Base-by-base conservation (phyloP, 2,113 vertebrate species). In the Cyanocitta stelleri region DNA sequence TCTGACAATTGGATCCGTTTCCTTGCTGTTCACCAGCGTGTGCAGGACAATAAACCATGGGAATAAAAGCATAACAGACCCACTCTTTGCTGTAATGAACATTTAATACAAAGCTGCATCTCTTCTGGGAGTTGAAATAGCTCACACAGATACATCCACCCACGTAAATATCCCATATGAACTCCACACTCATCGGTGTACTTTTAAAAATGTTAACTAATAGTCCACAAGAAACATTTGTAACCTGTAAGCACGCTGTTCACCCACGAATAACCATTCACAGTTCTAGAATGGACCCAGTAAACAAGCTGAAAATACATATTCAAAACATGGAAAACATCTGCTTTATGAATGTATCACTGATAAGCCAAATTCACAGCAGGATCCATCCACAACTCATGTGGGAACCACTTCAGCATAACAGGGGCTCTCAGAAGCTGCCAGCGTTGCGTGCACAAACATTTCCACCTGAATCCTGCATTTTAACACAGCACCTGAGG, bases 221-320 rank as follows among this genome's bases (percentile, higher is more conserved):
- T 61, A 46, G 56, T 78, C 69, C 62, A 56, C 41, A 43, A 84
- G 64, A 64, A 87, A 37, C 44, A 48, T 87, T 93, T 88, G 27
- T 54, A 67, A 61, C 73, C 73, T 61, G 68, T 55, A 89, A 94
- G 49, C 91, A 78, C 35, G 3, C 61, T 33, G 18, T 71, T 64
- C 52, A 30, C 51, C 33, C 76, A 81, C 51, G 56, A 77, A 77
- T n/a, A 88, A 51, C 83, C 29, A 26, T 72, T 72, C 64, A 16
- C 7, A 49, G 76, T 86, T 77, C 69, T 55, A 48, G 37, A 74
- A 64, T 3, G 39, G 30, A 13, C 64, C 33, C 64, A 52, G 89
- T 29, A 96, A 94, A 82, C 52, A 82, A 75, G 77, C 81, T 87
- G 78, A 95, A 95, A 95, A 91, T 96, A 69, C 69, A 41, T 32